Evolutionary conservation across 2,888 invertebrate genomes (phyloP), one percentile per base, ranked within the genome.

Genomic region (Sphaerophoria rueppellii): DNA sequence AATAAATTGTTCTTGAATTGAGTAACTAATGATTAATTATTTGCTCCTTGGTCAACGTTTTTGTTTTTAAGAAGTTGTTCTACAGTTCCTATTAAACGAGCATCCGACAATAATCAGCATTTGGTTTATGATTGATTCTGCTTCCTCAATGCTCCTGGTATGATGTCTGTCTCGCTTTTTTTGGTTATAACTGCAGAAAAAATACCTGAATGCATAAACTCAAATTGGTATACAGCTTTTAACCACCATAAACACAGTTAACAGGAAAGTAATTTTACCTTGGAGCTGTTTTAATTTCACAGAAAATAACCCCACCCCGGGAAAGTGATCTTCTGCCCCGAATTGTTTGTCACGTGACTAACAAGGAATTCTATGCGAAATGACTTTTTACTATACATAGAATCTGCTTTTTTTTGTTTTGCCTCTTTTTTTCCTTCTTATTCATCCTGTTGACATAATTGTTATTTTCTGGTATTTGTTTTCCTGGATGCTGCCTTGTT

Each of bases 331-430:
- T 85, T 81, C 63, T 81, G 70, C 57, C 70, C 81, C 81, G 76
- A 77, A 76, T 81, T 77, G 76, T 77, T 81, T 85, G 81, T 85
- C 81, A 85, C 81, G 76, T 85, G 81, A 70, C 85, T 70, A 85
- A 77, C 85, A 85, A 72, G 85, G 85, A 85, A 85, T 85, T 85
- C 81, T 81, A 85, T 85, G 76, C 70, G 81, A 81, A 85, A 73
- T 69, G 77, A 81, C 81, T 80, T 61, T 80, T 67, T 80, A 58
- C 72, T 76, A 54, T 52, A n/a, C n/a, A n/a, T n/a, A 48, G 46
- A 72, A 43, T 73, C 55, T 57, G 57, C 24, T 24, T 1, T 24
- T 24, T 24, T 24, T 48, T 52, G 50, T 52, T 60, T 57, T 70
- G 60, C 12, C 2, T 60, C 37, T 57, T 34, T 6, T 6, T 24